Evolutionary conservation across 2,113 vertebrate species (phyloP).

Genomic region (Albula goreensis): DNA sequence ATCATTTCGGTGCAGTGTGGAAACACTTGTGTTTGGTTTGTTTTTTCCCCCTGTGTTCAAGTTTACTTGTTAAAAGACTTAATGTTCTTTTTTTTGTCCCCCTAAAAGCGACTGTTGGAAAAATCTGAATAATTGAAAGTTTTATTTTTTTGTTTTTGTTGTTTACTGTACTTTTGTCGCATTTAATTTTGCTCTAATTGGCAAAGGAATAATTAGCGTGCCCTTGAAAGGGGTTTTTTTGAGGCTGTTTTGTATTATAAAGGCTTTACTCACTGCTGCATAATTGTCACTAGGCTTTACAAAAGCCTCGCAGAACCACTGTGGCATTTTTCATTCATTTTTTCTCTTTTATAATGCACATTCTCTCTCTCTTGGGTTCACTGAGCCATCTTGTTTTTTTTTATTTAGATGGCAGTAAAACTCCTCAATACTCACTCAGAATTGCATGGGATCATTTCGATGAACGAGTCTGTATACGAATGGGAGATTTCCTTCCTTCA

Average conservation of each 20-base stretch:
- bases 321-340: not conserved
- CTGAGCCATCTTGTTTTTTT: too few species aligned
- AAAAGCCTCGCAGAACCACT: not conserved
- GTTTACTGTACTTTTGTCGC: not conserved
- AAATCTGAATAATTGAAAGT: not conserved
- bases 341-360: not conserved
- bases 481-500: too few species aligned
- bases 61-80: not conserved
- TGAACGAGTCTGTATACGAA: too few species aligned
- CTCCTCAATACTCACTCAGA: too few species aligned
- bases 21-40: not conserved
- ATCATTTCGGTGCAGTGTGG: not conserved
- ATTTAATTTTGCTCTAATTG: not conserved
- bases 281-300: not conserved
- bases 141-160: too few species aligned
- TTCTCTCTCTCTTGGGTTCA: too few species aligned
- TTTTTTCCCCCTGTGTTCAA: not conserved
- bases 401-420: too few species aligned
- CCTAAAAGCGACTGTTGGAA: not conserved
- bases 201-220: not conserved
- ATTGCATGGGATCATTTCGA: too few species aligned
- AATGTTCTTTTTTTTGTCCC: not conserved
- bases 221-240: not conserved
- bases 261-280: not conserved
- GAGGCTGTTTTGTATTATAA: not conserved